A percentile compares a stretch with the other conserved stretches of the same genome.
These are phyloP conservation scores for Stomatorhinus walkeri DNA, from an alignment of 2,797 vertebrate species.

Conservation along the genomic window DNA sequence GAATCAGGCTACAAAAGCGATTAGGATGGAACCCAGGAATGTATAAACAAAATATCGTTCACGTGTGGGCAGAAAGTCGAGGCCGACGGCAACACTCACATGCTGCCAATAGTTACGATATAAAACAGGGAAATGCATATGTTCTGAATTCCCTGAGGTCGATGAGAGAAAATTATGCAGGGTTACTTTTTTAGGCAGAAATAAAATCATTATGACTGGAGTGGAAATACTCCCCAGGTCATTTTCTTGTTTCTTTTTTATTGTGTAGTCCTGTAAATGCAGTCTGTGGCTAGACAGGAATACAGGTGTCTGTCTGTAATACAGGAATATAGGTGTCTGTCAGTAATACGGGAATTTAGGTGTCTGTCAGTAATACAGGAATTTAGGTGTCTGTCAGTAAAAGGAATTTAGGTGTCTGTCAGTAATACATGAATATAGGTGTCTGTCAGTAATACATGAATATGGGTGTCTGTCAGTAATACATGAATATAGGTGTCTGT, in stretches of 20 bases:
- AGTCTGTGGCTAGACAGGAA: conserved; percentile 22
- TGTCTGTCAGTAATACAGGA: not conserved
- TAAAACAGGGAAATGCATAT: conserved; percentile 10
- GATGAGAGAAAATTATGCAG: not conserved
- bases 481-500: not conserved
- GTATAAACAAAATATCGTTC: not conserved
- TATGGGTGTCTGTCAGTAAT: not conserved
- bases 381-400: not conserved
- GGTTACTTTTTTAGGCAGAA: conserved; percentile 11
- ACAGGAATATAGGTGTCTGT: not conserved
- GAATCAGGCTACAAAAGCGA: not conserved
- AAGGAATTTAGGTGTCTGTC: conserved; percentile 17
- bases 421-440: not conserved
- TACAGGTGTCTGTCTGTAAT: not conserved
- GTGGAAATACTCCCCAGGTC: conserved; percentile 17
- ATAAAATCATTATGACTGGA: conserved; percentile 15
- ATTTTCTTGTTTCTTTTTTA: conserved; percentile 24
- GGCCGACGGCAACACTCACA: not conserved
- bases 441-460: not conserved
- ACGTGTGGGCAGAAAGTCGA: not conserved
- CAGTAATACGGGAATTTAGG: not conserved
- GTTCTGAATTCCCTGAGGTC: conserved; percentile 8
- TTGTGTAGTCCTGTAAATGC: conserved; percentile 24
- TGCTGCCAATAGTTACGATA: not conserved
- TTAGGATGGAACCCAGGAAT: not conserved